Base-by-base conservation (phyloP, 2,797 vertebrate species). In the Eleutherodactylus coqui region DNA sequence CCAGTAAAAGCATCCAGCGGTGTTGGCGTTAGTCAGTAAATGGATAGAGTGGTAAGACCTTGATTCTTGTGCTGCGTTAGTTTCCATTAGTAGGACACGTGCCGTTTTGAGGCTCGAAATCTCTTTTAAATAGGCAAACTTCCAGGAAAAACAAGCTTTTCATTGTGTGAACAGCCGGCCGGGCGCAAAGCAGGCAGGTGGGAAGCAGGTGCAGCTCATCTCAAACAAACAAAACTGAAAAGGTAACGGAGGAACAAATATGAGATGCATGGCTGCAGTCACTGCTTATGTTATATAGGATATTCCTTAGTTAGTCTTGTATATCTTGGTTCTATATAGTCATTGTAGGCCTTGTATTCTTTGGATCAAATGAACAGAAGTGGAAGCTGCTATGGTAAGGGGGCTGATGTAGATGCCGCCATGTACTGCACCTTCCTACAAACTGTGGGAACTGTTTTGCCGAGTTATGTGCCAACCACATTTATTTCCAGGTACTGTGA, bases 121-220 rank as follows among this genome's bases (percentile, higher is more conserved):
- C 78, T 84, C 32, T 84, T 69, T 83, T 62, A 85, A 85, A 84
- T 87, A 80, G 78, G 70, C 14, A 81, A 38, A 55, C 47, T 51
- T 41, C 36, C 49, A 55, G 75, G 73, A 75, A 85, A 55, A 79
- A 79, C 41, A 62, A 69, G 45, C 51, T 32, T 47, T n/a, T 53
- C 49, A 84, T 62, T 85, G 62, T 51, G 64, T 11, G 43, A 27
- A 9, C 81, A 32, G 73, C 36, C 2, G 49, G 47, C 47, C 17
- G 5, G 75, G 69, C 67, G 62, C 55, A 81, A 3, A 41, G n/a
- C 60, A 62, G 83, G 79, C 83, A 88, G 87, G 86, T 85, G 87
- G 64, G 79, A 64, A 9, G 78, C 83, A 88, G 87, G 82, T 85
- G 84, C 73, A 64, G 49, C 9, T 51, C 14, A 38, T 73, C 27